These are phyloP conservation scores for Saguinus imperator DNA, from an alignment of 2,113 vertebrate species.

Conservation along the genomic window DNA sequence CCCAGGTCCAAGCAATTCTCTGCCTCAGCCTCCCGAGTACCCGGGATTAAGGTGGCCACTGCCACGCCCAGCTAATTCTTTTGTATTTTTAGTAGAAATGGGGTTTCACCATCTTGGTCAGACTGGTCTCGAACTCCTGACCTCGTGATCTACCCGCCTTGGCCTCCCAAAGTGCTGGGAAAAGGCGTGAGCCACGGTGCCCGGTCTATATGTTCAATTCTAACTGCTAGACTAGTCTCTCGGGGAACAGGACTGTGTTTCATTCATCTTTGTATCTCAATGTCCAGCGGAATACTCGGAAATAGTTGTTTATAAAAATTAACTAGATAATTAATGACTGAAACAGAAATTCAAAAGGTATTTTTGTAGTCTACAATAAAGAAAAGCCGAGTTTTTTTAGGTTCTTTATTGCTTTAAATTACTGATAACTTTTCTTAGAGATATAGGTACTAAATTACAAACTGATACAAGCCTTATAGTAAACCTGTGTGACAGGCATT, in stretches of 20 bases:
- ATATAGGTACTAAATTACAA: slow-evolving; percentile 14
- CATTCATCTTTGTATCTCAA: neutral
- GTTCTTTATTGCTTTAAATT: slow-evolving; percentile 17
- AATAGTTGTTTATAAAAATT: neutral
- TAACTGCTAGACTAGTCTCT: neutral
- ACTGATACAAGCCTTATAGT: neutral
- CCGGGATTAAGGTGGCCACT: no score
- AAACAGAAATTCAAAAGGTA: neutral
- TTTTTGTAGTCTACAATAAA: neutral
- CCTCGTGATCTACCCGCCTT: no score
- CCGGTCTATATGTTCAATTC: neutral
- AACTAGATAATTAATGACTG: neutral
- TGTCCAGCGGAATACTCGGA: neutral
- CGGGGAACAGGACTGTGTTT: neutral
- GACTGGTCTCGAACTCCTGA: no score
- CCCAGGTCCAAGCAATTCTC: no score
- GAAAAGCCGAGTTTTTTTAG: neutral
- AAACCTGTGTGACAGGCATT: neutral
- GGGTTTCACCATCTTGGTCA: no score
- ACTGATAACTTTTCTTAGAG: neutral
- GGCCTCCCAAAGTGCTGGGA: no score
- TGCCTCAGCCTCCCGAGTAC: no score
- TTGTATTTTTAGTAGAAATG: no score
- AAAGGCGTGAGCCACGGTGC: no score
- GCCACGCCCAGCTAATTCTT: no score